phyloP scores from a whole-genome alignment of 1,140 invertebrate genomes.

The Potamilus streckersoni region DNA sequence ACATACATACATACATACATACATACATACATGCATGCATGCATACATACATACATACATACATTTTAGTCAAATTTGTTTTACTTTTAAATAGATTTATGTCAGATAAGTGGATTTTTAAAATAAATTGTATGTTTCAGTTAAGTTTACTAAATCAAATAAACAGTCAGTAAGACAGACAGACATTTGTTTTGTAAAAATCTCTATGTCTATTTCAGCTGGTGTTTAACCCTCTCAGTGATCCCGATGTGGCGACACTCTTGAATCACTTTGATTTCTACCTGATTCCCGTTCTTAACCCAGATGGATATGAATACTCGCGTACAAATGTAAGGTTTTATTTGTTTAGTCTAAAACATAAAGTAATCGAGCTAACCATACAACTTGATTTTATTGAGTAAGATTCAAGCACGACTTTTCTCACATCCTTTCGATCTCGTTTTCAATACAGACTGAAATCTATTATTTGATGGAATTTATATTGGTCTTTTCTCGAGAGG shows the following conservation, averaged over 20 bases:
- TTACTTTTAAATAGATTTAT: neutral
- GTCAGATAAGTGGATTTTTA: neutral
- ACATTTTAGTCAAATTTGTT: neutral
- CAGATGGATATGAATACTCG: constrained; percentile 68
- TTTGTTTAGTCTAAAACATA: neutral
- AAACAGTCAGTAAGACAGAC: neutral
- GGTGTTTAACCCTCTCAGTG: constrained; percentile 35
- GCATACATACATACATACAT: neutral
- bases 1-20: no score
- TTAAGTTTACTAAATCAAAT: constrained; percentile 14
- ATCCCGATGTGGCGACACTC: constrained; percentile 30
- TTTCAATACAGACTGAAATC: no score
- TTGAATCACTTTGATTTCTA: constrained; percentile 67
- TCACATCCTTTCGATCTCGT: no score
- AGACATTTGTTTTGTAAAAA: neutral
- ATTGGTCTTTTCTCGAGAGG: no score
- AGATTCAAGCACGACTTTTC: no score
- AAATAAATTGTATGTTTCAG: constrained; percentile 8
- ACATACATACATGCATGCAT: neutral
- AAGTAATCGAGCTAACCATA: neutral
- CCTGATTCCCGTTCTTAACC: constrained; percentile 69
- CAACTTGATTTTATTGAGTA: no score
- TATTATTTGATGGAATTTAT: no score
- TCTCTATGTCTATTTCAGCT: constrained; percentile 31
- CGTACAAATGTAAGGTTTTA: constrained; percentile 37